phyloP scores from a whole-genome alignment of 2,113 vertebrate species.

The Equus przewalskii region DNA sequence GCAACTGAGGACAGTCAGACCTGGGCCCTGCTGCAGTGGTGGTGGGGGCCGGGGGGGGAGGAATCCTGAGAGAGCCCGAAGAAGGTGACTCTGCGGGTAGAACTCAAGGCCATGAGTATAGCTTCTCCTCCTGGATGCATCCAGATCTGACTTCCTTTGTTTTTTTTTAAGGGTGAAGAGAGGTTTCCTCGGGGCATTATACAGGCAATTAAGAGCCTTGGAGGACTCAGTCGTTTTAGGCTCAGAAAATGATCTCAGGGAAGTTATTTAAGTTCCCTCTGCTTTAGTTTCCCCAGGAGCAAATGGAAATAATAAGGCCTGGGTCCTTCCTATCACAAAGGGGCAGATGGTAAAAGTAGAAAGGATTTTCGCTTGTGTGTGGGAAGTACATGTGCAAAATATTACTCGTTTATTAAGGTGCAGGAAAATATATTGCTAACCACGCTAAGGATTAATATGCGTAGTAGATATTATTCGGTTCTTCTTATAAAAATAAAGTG shows the following conservation, averaged over 20 bases:
- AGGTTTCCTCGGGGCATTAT: not conserved
- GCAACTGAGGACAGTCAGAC: not conserved
- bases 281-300: constrained; percentile 52
- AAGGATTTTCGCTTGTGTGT: not conserved
- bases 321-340: not conserved
- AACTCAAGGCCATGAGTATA: not conserved
- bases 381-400: not conserved
- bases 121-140: not conserved
- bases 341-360: not conserved
- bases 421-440: not conserved
- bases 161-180: not conserved
- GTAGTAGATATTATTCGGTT: not conserved
- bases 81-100: not conserved
- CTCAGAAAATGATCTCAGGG: constrained; percentile 40
- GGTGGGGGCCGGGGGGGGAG: too few relatives aligned
- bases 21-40: too few relatives aligned
- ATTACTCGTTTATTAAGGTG: not conserved
- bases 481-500: constrained; percentile 26
- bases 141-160: not conserved
- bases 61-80: not conserved
- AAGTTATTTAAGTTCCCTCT: not conserved
- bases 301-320: not conserved
- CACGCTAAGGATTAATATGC: not conserved
- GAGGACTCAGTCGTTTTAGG: not conserved
- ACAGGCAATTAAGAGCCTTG: constrained; percentile 24